phyloP scores from a whole-genome alignment of 92 coral and sea anemone species.

The Montipora capitata region DNA sequence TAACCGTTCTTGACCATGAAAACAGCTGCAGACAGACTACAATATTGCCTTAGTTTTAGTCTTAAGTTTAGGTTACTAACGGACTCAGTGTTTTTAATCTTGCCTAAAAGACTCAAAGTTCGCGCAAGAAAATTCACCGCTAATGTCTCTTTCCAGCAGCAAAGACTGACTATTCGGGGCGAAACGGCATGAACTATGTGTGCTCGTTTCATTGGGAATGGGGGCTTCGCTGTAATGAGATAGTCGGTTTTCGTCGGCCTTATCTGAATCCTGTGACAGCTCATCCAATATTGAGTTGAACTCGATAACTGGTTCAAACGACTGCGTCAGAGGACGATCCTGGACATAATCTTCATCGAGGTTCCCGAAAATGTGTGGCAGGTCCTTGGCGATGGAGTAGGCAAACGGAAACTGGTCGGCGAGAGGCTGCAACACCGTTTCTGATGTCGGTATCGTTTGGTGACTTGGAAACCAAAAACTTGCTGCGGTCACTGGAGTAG shows the following conservation, averaged over 20 bases:
- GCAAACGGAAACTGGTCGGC: conserved; percentile 25
- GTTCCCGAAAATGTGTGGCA: conserved; percentile 33
- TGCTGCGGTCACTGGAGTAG: not conserved
- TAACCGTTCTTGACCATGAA: too few relatives aligned
- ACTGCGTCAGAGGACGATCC: conserved; percentile 26
- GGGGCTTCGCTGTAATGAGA: not conserved
- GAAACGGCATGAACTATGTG: conserved; percentile 2
- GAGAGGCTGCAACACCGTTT: not conserved
- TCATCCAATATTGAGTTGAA: not conserved
- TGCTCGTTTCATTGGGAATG: not conserved
- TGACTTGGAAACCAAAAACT: not conserved
- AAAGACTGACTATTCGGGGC: not conserved
- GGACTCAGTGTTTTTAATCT: not conserved
- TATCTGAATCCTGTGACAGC: not conserved
- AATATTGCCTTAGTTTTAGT: too few relatives aligned
- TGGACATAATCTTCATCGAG: conserved; percentile 20
- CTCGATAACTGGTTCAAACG: not conserved
- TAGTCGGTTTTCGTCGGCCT: not conserved
- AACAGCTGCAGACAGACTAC: too few relatives aligned
- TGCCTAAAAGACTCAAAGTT: not conserved
- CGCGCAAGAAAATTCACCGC: not conserved
- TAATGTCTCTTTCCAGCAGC: not conserved
- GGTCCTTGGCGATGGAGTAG: conserved; percentile 18
- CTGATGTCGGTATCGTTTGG: not conserved
- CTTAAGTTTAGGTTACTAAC: too few relatives aligned